Conservation (phyloP, 2,113 vertebrate genomes). For the Perca fluviatilis region DNA sequence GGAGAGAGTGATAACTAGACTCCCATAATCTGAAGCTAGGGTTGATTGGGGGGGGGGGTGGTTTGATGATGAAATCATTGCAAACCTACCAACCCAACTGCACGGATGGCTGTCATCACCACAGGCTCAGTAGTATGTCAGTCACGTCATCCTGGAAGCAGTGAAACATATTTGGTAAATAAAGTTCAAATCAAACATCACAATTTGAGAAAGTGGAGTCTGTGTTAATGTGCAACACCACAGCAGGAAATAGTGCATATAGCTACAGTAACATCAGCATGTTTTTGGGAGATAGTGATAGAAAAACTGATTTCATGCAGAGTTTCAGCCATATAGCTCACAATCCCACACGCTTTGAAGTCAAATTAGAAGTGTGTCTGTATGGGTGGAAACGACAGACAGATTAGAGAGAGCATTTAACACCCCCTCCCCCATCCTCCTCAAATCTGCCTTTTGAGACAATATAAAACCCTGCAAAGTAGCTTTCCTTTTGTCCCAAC, state of each 20-base stretch:
- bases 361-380: slow-evolving; percentile 68
- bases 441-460: slow-evolving; percentile 50
- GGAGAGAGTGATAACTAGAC: slow-evolving; percentile 79
- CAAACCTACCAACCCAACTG: slow-evolving; percentile 30
- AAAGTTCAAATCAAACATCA: slow-evolving; percentile 25
- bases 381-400: slow-evolving; percentile 61
- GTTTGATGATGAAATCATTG: slow-evolving; percentile 51
- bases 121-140: slow-evolving; percentile 11
- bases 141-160: not conserved
- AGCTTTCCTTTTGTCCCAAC: slow-evolving; percentile 58
- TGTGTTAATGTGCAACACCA: not conserved
- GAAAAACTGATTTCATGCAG: slow-evolving; percentile 62
- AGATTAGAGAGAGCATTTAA: slow-evolving; percentile 58
- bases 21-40: slow-evolving; percentile 69
- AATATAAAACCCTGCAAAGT: slow-evolving; percentile 52
- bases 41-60: slow-evolving; percentile 10
- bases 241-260: slow-evolving; percentile 15
- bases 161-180: slow-evolving; percentile 28
- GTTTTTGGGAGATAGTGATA: slow-evolving; percentile 69
- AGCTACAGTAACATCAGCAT: slow-evolving; percentile 22
- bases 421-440: not conserved
- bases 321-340: slow-evolving; percentile 49
- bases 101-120: slow-evolving; percentile 6
- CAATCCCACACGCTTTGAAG: slow-evolving; percentile 68
- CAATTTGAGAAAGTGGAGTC: slow-evolving; percentile 9